A percentile compares a stretch with the other conserved stretches of the same genome.
Evolutionary conservation across 2,888 invertebrate genomes (phyloP).

Genomic region (Caenorhabditis becei): DNA sequence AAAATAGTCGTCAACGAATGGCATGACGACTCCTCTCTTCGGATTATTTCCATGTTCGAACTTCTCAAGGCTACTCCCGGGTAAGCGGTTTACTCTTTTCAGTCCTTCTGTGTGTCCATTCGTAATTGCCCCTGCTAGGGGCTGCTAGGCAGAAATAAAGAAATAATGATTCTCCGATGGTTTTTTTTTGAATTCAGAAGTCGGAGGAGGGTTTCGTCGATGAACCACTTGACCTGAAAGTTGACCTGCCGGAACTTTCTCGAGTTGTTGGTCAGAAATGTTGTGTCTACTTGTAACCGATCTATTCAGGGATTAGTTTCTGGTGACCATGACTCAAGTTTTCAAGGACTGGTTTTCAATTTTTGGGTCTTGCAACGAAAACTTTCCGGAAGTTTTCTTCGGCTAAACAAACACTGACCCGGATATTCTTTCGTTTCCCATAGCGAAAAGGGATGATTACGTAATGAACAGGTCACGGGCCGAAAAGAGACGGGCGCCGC

Average conservation of each 20-base stretch:
- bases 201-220: no score
- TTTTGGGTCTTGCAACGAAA: no score
- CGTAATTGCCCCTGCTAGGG: conserved; percentile 33
- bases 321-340: no score
- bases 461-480: conserved; percentile 1
- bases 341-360: no score
- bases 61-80: conserved; percentile 43
- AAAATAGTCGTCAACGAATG: conserved; percentile 5
- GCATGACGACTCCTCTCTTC: no score
- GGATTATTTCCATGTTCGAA: conserved; percentile 43
- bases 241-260: neutral
- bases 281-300: no score
- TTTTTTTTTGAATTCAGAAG: no score
- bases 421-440: neutral
- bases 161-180: neutral
- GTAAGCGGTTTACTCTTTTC: conserved; percentile 52
- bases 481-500: neutral
- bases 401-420: neutral
- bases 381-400: no score
- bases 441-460: neutral
- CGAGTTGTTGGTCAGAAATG: no score
- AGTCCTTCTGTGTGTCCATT: conserved; percentile 22
- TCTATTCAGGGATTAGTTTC: neutral
- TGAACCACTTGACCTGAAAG: conserved; percentile 45
- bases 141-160: conserved; percentile 1